phyloP scores from a whole-genome alignment of 1,140 invertebrate species.

The Melipona quadrifasciata region DNA sequence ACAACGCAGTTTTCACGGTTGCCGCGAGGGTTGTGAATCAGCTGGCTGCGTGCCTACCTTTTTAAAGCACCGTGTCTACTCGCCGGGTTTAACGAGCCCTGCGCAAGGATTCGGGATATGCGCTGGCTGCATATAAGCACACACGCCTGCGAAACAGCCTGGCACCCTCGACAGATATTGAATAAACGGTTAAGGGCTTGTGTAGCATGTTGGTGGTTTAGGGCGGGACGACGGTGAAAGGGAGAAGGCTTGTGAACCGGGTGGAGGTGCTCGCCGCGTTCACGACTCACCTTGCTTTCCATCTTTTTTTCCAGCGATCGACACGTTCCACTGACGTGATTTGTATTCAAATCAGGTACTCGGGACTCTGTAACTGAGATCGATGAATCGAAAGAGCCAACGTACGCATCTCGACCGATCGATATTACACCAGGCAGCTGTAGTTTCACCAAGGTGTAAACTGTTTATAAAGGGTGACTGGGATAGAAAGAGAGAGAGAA shows the following conservation, averaged over 20 bases:
- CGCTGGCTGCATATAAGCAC: background rate
- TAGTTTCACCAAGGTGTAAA: conserved; percentile 23
- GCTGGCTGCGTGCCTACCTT: conserved; percentile 60
- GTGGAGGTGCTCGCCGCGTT: background rate
- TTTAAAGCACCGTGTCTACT: conserved; percentile 46
- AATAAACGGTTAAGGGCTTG: conserved; percentile 68
- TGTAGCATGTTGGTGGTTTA: conserved; percentile 65
- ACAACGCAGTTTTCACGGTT: conserved; percentile 52
- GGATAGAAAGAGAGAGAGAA: too few species aligned
- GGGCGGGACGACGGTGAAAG: conserved; percentile 31
- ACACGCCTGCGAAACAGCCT: conserved; percentile 28
- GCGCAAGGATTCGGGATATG: conserved; percentile 41
- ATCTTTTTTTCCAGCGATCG: background rate
- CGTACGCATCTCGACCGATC: background rate
- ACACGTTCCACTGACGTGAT: background rate
- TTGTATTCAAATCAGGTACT: too few species aligned
- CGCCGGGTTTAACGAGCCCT: conserved; percentile 54
- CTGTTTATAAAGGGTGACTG: background rate
- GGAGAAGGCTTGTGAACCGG: background rate
- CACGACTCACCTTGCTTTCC: background rate
- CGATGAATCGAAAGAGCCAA: background rate
- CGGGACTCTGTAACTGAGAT: too few species aligned
- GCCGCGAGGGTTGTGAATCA: conserved; percentile 59
- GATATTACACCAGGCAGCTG: conserved; percentile 2
- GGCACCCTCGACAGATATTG: conserved; percentile 64